Conservation (phyloP, 2,797 vertebrate genomes). For the Neomorphus geoffroyi region DNA sequence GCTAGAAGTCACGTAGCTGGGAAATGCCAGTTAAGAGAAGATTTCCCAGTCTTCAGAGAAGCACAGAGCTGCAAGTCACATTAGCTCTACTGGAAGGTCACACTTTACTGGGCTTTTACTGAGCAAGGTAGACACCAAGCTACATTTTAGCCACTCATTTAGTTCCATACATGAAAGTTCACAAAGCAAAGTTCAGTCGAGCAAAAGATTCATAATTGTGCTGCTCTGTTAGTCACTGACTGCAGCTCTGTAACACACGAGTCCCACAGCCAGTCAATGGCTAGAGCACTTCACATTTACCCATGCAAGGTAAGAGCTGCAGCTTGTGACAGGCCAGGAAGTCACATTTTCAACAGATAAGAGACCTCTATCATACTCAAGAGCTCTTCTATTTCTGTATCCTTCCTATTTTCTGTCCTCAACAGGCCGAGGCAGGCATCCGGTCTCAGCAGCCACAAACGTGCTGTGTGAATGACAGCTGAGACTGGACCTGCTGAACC, state of each 20-base stretch:
- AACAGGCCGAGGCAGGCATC: not conserved
- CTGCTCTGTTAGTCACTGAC: not conserved
- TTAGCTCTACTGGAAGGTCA: not conserved
- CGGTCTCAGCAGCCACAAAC: not conserved
- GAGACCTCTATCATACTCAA: not conserved
- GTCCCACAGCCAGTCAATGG: not conserved
- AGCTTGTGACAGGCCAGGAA: not conserved
- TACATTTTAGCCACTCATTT: not conserved
- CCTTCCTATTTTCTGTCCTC: slow-evolving; percentile 7
- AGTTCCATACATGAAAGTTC: not conserved
- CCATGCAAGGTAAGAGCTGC: not conserved
- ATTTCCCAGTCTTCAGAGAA: not conserved
- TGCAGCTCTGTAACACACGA: not conserved
- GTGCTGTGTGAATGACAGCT: not conserved
- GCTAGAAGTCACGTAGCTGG: not conserved
- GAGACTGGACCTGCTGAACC: not conserved
- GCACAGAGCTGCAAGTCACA: not conserved
- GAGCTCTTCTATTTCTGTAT: not conserved
- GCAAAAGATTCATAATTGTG: not conserved
- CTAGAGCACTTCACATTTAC: not conserved
- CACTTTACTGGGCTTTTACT: not conserved
- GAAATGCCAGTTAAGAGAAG: not conserved
- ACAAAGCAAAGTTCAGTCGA: not conserved
- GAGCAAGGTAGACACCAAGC: not conserved
- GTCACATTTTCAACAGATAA: not conserved